Conservation (phyloP, 2,888 invertebrate species). For the Noctua janthe region DNA sequence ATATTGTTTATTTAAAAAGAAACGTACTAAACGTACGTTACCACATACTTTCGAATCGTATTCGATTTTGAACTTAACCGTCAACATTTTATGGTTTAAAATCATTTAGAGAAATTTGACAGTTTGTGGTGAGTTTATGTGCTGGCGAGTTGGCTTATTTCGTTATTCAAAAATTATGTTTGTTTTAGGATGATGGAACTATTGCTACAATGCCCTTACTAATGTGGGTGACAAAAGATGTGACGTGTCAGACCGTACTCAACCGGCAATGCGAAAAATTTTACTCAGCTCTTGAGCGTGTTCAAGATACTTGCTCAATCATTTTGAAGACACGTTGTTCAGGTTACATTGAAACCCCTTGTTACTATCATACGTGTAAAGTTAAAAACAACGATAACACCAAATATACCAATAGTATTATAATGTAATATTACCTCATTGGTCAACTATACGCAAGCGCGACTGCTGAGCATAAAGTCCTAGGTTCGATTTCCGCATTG, state of each 20-base stretch:
- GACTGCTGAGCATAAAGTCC: background rate
- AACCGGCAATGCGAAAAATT: slow-evolving; percentile 5
- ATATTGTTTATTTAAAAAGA: too few species aligned
- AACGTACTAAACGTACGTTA: too few species aligned
- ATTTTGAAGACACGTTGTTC: slow-evolving; percentile 15
- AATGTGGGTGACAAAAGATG: background rate
- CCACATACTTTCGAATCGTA: too few species aligned
- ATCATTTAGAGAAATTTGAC: too few species aligned
- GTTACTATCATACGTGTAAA: background rate
- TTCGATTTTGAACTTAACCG: too few species aligned
- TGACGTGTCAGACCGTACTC: background rate
- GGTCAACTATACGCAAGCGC: background rate
- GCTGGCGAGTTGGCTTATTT: too few species aligned
- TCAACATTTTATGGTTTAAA: too few species aligned
- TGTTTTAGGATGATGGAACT: background rate
- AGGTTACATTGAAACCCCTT: background rate
- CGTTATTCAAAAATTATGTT: background rate
- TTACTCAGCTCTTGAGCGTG: background rate
- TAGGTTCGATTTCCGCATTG: too few species aligned
- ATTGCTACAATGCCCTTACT: background rate
- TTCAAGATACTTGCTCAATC: slow-evolving; percentile 1
- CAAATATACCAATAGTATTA: background rate
- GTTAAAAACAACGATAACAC: background rate
- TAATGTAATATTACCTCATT: too few species aligned
- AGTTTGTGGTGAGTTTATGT: too few species aligned